These are phyloP conservation scores for Eira barbara DNA, from an alignment of 2,113 vertebrate genomes.

Conservation along the genomic window DNA sequence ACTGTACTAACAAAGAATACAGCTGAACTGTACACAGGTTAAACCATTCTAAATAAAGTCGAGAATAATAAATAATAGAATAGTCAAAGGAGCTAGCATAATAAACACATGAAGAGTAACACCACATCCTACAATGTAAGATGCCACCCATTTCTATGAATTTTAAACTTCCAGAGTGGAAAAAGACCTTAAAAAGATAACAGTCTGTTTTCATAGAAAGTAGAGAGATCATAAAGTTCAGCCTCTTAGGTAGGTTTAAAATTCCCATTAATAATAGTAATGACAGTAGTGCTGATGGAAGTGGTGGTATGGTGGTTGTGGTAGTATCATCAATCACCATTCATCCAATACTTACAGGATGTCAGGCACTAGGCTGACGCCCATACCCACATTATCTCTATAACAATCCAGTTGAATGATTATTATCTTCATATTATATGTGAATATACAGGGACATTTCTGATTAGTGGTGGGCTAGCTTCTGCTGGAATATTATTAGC, in stretches of 20 bases:
- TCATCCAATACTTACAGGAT: not conserved
- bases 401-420: not conserved
- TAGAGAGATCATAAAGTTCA: not conserved
- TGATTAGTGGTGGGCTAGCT: not conserved
- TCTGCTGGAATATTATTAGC: not conserved
- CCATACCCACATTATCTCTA: no score
- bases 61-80: slow-evolving; percentile 73
- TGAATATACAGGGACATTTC: not conserved
- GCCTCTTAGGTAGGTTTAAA: not conserved
- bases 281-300: not conserved
- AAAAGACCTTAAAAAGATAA: not conserved
- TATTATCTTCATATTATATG: not conserved
- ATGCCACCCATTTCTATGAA: not conserved
- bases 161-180: slow-evolving; percentile 22
- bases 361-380: not conserved
- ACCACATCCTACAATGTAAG: not conserved
- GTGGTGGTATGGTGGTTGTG: no score
- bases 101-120: slow-evolving; percentile 62
- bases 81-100: slow-evolving; percentile 57
- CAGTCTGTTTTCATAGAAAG: slow-evolving; percentile 2
- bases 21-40: slow-evolving; percentile 58
- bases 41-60: slow-evolving; percentile 65
- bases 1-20: slow-evolving; percentile 69
- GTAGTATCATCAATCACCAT: not conserved
- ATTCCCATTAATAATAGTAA: not conserved